Percentiles rank a stretch among this genome's conserved stretches.
phyloP scores from a whole-genome alignment of 2,113 vertebrate species.

The Ceyx margarethae region DNA sequence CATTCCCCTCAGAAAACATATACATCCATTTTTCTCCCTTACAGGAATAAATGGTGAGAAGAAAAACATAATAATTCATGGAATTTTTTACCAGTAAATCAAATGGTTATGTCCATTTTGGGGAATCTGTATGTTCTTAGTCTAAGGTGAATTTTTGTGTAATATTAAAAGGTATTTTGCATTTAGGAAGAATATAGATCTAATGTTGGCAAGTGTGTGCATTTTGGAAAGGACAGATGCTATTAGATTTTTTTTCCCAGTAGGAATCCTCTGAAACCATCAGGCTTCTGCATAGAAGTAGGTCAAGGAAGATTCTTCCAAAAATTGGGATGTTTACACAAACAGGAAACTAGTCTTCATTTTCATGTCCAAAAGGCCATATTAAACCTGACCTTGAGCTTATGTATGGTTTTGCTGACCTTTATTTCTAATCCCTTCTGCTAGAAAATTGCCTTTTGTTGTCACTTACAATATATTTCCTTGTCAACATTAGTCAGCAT shows the following conservation, averaged over 20 bases:
- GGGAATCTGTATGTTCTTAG: background rate
- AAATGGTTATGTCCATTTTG: background rate
- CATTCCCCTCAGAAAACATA: background rate
- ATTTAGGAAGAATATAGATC: background rate
- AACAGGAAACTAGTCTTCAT: background rate
- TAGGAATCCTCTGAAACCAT: background rate
- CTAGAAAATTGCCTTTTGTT: slow-evolving; percentile 22
- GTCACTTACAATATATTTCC: slow-evolving; percentile 8
- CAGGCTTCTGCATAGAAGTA: background rate
- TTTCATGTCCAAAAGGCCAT: background rate
- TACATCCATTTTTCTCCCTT: background rate
- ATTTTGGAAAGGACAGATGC: background rate
- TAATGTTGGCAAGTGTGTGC: background rate
- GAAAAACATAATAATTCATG: background rate
- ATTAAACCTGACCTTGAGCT: background rate
- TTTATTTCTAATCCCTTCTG: slow-evolving; percentile 12
- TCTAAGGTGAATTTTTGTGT: background rate
- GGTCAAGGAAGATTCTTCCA: slow-evolving; percentile 9
- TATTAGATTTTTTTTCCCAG: background rate
- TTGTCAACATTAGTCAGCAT: background rate
- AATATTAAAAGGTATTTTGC: background rate
- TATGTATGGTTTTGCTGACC: background rate
- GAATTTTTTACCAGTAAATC: background rate
- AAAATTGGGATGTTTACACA: background rate
- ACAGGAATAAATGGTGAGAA: background rate